These are phyloP conservation scores for Ornithorhynchus anatinus DNA, from an alignment of 2,113 vertebrate genomes.

Conservation along the genomic window DNA sequence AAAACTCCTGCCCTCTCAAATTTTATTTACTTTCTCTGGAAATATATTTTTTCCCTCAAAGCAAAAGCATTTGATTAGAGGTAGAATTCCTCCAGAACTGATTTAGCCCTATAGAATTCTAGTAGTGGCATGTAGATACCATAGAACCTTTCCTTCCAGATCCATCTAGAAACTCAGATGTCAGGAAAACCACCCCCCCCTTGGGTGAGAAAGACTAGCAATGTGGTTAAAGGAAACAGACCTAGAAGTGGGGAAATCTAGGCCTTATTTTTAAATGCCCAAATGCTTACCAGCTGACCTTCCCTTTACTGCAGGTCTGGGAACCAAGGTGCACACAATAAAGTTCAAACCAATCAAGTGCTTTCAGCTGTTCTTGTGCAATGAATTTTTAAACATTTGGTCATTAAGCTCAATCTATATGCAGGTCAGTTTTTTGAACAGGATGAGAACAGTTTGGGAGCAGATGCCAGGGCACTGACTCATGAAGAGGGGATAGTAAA, in stretches of 20 bases:
- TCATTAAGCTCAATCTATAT: conserved; percentile 83
- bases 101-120: neutral
- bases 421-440: conserved; percentile 80
- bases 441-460: conserved; percentile 80
- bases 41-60: too few species aligned
- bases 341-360: conserved; percentile 83
- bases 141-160: neutral
- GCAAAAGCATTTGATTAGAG: neutral
- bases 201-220: neutral
- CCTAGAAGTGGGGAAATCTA: conserved; percentile 53
- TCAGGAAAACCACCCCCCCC: neutral
- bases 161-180: neutral
- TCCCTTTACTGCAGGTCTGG: conserved; percentile 75
- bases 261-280: conserved; percentile 73
- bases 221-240: conserved; percentile 61
- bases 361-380: conserved; percentile 82
- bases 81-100: neutral
- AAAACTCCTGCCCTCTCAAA: too few species aligned
- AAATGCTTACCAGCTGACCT: conserved; percentile 84
- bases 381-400: conserved; percentile 83
- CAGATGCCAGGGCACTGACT: conserved; percentile 76
- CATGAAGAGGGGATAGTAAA: conserved; percentile 66
- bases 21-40: too few species aligned
- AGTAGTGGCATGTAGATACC: neutral
- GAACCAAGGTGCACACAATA: conserved; percentile 80